Base-by-base conservation (phyloP, 2,113 vertebrate genomes). In the Nycticryphes semicollaris region DNA sequence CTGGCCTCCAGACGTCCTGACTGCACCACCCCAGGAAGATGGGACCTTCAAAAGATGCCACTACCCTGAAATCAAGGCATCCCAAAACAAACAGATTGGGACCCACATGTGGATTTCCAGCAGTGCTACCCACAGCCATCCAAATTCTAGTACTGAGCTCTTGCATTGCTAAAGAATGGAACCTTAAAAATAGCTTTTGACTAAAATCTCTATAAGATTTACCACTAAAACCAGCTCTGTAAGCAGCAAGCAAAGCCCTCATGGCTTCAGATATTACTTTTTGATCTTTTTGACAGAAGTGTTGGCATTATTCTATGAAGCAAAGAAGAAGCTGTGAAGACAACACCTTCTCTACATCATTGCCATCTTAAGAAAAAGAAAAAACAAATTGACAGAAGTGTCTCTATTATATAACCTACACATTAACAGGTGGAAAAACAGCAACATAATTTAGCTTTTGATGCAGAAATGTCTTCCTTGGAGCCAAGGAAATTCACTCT, bases 371-470 rank as follows among this genome's bases (percentile, higher is more conserved):
- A 77, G 18, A 62, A 39, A 39, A 39, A 90, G 33, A 56, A 91
- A 87, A 59, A 57, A 88, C 17, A 89, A 83, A 79, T 73, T 41
- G 31, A 30, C 10, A 33, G 31, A 96, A 96, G 82, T 62, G 39
- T 93, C 51, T 92, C 70, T 94, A 84, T 95, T 95, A 94, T 96
- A 94, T 91, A 94, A 94, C 85, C 84, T 77, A 73, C 68, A 73
- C 74, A 91, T 93, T 94, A 97, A 91, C 96, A 97, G 96, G 96
- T 97, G 97, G 89, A 95, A 97, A 97, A 97, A 93, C 70, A 92
- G 95, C 95, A 95, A 79, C 74, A 70, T 84, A 76, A 91, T 94
- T 96, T 96, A 95, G 74, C 64, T 97, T 97, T 97, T 8, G 68
- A 90, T 93, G 81, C 87, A 90, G 75, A 96, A 96, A 97, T 74